A percentile compares a stretch with the other conserved stretches of the same genome.
Evolutionary conservation across 2,888 invertebrate species (phyloP).

Genomic region (Exocentrus adspersus): DNA sequence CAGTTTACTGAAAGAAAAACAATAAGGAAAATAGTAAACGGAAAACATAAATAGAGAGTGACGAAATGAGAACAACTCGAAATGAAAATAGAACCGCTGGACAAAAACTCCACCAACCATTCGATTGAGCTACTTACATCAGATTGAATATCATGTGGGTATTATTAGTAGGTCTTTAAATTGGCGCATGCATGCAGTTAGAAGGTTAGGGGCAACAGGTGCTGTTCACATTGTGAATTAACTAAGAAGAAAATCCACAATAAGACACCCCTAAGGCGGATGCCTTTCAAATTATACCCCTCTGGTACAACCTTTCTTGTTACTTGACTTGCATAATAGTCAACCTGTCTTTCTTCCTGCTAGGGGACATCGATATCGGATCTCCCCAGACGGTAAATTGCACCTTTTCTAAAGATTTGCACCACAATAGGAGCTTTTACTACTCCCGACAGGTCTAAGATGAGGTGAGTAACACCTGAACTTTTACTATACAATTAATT

Average conservation of each 20-base stretch:
- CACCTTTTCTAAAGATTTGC: conserved; percentile 5
- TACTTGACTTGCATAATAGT: conserved; percentile 22
- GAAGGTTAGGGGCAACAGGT: conserved; percentile 19
- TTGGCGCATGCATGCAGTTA: conserved; percentile 3
- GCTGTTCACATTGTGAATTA: conserved; percentile 9
- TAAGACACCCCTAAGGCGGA: conserved; percentile 47
- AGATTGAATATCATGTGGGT: background rate
- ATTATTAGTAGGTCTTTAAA: conserved; percentile 10
- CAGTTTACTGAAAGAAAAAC: no score
- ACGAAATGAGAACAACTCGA: no score
- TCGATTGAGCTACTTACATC: no score
- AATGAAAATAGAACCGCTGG: no score
- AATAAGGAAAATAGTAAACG: no score
- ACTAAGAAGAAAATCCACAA: conserved; percentile 33
- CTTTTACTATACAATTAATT: no score
- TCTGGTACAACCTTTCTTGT: conserved; percentile 7
- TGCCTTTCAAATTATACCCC: conserved; percentile 40
- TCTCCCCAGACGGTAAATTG: background rate
- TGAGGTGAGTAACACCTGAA: no score
- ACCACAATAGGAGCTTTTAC: conserved; percentile 9
- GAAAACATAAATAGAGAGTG: no score
- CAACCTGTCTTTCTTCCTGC: conserved; percentile 19
- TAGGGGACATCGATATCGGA: conserved; percentile 3
- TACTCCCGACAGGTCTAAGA: no score
- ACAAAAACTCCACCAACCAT: no score